Evolutionary conservation across 1,140 invertebrate genomes (phyloP).

Genomic region (Bombus affinis): DNA sequence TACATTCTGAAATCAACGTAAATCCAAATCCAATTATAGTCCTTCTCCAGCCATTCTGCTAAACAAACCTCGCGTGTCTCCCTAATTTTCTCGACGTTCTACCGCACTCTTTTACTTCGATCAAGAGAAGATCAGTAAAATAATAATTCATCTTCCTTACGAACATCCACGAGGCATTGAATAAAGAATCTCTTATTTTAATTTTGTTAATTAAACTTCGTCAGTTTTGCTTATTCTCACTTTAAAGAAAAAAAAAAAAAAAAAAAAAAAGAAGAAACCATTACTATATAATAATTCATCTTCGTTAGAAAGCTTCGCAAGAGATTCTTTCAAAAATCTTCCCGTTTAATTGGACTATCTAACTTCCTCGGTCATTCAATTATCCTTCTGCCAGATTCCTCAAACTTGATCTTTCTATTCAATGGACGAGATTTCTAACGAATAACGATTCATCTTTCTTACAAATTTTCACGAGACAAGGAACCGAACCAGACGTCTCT

Average conservation of each 20-base stretch:
- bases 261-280: neutral
- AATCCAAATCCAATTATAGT: neutral
- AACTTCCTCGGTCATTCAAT: neutral
- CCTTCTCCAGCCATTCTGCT: neutral
- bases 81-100: neutral
- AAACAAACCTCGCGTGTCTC: neutral
- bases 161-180: neutral
- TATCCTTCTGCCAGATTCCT: neutral
- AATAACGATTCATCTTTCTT: neutral
- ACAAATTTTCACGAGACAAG: neutral
- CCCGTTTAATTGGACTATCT: neutral
- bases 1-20: slow-evolving; percentile 26
- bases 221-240: neutral
- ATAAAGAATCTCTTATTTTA: neutral
- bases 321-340: neutral
- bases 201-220: neutral
- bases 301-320: neutral
- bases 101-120: neutral
- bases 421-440: too few relatives aligned
- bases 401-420: neutral
- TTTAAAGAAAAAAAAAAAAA: too few relatives aligned
- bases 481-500: neutral
- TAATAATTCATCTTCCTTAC: neutral
- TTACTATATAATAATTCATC: neutral
- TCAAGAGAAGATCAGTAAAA: neutral